Conservation (phyloP, 1,140 invertebrate genomes). For the Drosophila varians region DNA sequence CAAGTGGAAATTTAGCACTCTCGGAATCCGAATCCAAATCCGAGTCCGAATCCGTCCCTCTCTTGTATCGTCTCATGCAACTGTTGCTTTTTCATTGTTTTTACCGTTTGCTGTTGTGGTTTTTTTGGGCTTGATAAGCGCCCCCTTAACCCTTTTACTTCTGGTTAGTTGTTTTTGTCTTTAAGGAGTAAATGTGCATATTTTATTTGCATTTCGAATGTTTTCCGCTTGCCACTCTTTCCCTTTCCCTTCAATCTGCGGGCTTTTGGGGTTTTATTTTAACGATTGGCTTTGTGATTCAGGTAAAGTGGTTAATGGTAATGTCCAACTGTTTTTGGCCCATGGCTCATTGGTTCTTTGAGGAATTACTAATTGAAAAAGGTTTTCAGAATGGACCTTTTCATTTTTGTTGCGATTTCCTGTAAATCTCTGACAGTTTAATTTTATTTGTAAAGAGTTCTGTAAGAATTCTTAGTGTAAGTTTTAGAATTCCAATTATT, state of each 20-base stretch:
- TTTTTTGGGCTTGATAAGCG: constrained; percentile 51
- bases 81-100: constrained; percentile 75
- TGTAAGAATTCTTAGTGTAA: too few species aligned
- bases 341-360: constrained; percentile 36
- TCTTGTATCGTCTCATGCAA: constrained; percentile 37
- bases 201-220: constrained; percentile 50
- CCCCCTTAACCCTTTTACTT: constrained; percentile 28
- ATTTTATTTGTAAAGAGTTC: neutral
- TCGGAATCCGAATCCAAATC: neutral
- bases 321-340: constrained; percentile 46
- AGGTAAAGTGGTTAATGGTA: constrained; percentile 5
- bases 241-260: constrained; percentile 13
- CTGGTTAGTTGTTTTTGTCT: constrained; percentile 18
- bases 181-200: constrained; percentile 33
- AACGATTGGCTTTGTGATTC: constrained; percentile 25
- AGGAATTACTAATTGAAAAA: constrained; percentile 10
- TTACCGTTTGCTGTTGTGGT: constrained; percentile 63
- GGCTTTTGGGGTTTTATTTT: constrained; percentile 5
- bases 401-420: neutral
- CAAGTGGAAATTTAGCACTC: constrained; percentile 48
- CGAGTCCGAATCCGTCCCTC: constrained; percentile 3
- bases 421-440: too few species aligned
- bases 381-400: constrained; percentile 3
- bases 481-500: too few species aligned
- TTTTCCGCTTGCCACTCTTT: constrained; percentile 8